Conservation (phyloP, 2,797 vertebrate genomes). For the Gymnopithys bicolor region DNA sequence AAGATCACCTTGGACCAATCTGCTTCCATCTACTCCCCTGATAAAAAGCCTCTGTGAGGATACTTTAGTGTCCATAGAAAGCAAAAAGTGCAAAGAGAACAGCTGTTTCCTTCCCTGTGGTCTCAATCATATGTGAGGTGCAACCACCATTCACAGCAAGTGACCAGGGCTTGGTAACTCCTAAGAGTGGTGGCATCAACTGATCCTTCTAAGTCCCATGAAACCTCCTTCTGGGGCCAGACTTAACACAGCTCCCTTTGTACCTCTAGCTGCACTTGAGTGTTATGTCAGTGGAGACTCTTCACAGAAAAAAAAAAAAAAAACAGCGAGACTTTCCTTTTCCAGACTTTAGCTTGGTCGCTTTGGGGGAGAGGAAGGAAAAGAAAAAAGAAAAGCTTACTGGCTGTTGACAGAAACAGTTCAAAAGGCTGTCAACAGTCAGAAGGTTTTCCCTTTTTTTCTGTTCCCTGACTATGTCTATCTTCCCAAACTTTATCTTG, state of each 20-base stretch:
- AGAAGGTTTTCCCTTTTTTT: neutral
- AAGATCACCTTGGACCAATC: neutral
- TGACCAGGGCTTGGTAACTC: neutral
- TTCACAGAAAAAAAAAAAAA: neutral
- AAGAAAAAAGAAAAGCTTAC: too few relatives aligned
- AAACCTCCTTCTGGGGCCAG: neutral
- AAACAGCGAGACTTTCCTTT: neutral
- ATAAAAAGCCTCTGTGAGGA: neutral
- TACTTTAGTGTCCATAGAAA: neutral
- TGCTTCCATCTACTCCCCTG: neutral
- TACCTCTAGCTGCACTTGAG: neutral
- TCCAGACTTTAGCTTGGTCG: neutral
- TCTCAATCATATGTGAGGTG: neutral
- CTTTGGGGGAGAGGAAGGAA: accelerated
- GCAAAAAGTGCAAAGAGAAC: neutral
- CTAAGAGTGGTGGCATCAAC: neutral
- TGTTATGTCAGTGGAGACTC: accelerated
- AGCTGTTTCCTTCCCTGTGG: neutral
- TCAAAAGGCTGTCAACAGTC: neutral
- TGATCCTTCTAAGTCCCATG: neutral
- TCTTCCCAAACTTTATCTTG: neutral
- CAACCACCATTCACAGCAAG: accelerated
- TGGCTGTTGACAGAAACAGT: neutral
- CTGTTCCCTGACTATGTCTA: neutral
- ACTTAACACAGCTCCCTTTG: neutral